Evolutionary conservation across 2,888 invertebrate genomes (phyloP).

Genomic region (Drosophila anomalata): DNA sequence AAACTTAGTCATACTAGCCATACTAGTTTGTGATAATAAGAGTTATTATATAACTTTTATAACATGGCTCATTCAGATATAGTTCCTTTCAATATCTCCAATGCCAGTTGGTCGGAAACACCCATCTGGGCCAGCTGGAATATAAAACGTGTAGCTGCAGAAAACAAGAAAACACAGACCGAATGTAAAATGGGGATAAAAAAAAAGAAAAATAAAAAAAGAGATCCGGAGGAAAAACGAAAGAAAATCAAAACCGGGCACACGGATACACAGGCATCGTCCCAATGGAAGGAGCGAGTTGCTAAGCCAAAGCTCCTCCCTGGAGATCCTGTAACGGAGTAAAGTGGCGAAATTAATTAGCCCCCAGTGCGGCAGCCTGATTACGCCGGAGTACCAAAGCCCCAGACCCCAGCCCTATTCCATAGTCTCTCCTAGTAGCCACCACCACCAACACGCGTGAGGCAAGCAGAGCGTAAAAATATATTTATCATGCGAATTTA

Average conservation of each 20-base stretch:
- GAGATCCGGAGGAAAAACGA: constrained; percentile 25
- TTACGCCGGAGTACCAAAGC: constrained; percentile 62
- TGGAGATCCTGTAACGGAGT: constrained; percentile 62
- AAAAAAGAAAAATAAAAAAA: constrained; percentile 16
- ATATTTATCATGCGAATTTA: constrained; percentile 76
- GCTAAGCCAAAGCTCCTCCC: constrained; percentile 53
- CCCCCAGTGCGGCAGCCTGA: constrained; percentile 77
- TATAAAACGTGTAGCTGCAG: constrained; percentile 34
- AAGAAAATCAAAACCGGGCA: constrained; percentile 48
- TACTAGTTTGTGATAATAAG: no score
- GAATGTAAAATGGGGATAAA: constrained; percentile 34
- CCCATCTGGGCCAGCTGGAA: constrained; percentile 4
- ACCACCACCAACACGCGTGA: constrained; percentile 39
- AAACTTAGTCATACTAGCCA: no score
- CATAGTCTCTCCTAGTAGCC: constrained; percentile 1
- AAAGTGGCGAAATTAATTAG: constrained; percentile 79
- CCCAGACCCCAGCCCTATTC: constrained; percentile 42
- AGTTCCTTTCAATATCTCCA: neutral
- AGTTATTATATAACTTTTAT: no score
- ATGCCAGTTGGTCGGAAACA: constrained; percentile 2
- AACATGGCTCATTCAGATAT: no score
- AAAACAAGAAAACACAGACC: constrained; percentile 37
- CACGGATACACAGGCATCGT: constrained; percentile 24
- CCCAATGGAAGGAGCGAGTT: constrained; percentile 19
- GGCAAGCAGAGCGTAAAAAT: constrained; percentile 60